phyloP scores from a whole-genome alignment of 2,888 invertebrate genomes.

The Trachelus iudaicus region DNA sequence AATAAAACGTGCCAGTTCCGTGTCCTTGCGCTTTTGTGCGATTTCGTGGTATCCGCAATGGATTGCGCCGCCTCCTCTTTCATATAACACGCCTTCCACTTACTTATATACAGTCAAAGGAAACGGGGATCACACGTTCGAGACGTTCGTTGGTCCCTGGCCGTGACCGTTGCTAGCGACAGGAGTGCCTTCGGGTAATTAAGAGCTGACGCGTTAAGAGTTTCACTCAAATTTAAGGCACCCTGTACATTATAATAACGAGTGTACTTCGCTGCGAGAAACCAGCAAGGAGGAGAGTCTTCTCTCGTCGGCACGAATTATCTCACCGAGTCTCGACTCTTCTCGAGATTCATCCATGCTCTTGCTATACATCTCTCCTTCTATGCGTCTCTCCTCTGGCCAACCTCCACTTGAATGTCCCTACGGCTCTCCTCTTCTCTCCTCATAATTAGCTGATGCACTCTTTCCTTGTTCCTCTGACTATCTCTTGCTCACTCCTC shows the following conservation, averaged over 20 bases:
- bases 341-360: constrained; percentile 15
- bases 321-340: neutral
- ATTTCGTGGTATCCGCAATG: neutral
- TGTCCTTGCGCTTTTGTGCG: neutral
- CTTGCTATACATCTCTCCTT: constrained; percentile 6
- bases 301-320: constrained; percentile 7
- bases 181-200: neutral
- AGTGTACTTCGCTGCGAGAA: constrained; percentile 12
- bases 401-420: constrained; percentile 3
- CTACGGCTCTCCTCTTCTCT: constrained; percentile 23
- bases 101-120: neutral
- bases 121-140: neutral
- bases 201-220: constrained; percentile 5
- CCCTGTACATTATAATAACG: constrained; percentile 23
- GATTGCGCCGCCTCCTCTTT: neutral
- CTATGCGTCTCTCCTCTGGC: constrained; percentile 12
- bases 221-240: constrained; percentile 13
- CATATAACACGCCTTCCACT: neutral
- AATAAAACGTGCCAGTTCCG: neutral
- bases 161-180: constrained; percentile 7
- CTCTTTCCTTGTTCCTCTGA: neutral
- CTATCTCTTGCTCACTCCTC: constrained; percentile 19
- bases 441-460: constrained; percentile 28
- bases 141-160: neutral
- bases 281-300: constrained; percentile 4